Evolutionary conservation across 2,113 vertebrate genomes (phyloP), one percentile per base, ranked within the genome.

Genomic region (Steatornis caripensis): DNA sequence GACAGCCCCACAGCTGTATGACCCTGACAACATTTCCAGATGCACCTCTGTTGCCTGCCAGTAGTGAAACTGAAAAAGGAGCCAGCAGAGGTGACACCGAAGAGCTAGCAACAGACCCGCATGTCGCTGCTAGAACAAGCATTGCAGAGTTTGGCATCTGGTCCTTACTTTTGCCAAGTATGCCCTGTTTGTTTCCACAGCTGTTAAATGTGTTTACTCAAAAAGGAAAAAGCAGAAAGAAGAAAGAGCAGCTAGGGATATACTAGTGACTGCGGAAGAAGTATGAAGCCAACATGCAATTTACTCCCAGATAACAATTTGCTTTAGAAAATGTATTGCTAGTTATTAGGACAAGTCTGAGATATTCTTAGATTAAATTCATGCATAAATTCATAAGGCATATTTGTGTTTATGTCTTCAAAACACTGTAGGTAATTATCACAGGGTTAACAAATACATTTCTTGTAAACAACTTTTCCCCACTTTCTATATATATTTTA

Each of bases 121-220:
- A 69, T 84, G 94, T 89, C 95, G 86, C 96, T 96, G 96, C 32
- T 86, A 96, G 92, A 96, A 96, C 83, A 95, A 92, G 94, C 83
- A 86, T 81, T 90, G 96, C 93, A 95, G 78, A 88, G 66, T 95
- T 96, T 87, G 97, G 97, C 98, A 98, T 97, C 98, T 98, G 98
- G 91, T 96, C 94, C 65, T 41, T 89, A 39, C 93, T 97, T 98
- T 96, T 98, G 98, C 98, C 98, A 98, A 98, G 95, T 97, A 85
- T 95, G 96, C 77, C 97, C 96, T 94, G 94, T 97, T 98, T 98
- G 94, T 97, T 98, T 98, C 97, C 97, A 97, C 98, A 98, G 97
- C 97, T 98, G 97, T 97, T 98, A 92, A 90, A 96, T 96, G 71
- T 95, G 78, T 98, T 97, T 97, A 75, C 86, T 97, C 36, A 94